phyloP scores from a whole-genome alignment of 2,888 invertebrate species.

The Andrena dorsata region DNA sequence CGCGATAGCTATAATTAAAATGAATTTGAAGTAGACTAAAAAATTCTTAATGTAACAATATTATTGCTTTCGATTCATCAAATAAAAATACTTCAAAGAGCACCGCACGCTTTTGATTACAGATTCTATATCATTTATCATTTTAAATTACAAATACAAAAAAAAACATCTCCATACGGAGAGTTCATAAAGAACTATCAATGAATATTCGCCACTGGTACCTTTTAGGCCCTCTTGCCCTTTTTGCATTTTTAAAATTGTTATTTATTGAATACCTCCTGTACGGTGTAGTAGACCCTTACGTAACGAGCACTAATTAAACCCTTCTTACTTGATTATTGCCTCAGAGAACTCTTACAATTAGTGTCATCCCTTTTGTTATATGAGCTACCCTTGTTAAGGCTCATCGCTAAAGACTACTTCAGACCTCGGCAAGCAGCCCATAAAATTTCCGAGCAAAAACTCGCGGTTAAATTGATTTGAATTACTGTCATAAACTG shows the following conservation, averaged over 20 bases:
- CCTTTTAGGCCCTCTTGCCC: neutral
- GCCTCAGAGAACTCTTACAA: neutral
- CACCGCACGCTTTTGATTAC: too few species aligned
- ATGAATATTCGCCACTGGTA: slow-evolving; percentile 64
- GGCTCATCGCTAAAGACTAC: neutral
- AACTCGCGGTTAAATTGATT: neutral
- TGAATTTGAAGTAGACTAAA: too few species aligned
- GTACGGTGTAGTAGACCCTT: slow-evolving; percentile 56
- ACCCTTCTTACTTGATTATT: slow-evolving; percentile 42
- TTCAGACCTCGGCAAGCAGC: neutral
- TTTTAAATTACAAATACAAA: neutral
- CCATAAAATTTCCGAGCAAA: neutral
- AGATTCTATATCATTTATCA: neutral
- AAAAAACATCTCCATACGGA: too few species aligned
- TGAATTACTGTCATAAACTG: neutral
- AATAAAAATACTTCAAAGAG: too few species aligned
- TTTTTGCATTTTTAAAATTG: slow-evolving; percentile 75
- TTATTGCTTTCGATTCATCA: too few species aligned
- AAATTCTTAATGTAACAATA: too few species aligned
- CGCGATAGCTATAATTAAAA: neutral
- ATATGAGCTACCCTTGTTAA: slow-evolving; percentile 1
- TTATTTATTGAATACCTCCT: slow-evolving; percentile 75
- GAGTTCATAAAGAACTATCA: neutral
- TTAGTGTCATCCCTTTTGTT: slow-evolving; percentile 29
- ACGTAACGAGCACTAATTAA: slow-evolving; percentile 75